These are phyloP conservation scores for Leptoclinus maculatus DNA, from an alignment of 2,797 vertebrate species.

Conservation along the genomic window DNA sequence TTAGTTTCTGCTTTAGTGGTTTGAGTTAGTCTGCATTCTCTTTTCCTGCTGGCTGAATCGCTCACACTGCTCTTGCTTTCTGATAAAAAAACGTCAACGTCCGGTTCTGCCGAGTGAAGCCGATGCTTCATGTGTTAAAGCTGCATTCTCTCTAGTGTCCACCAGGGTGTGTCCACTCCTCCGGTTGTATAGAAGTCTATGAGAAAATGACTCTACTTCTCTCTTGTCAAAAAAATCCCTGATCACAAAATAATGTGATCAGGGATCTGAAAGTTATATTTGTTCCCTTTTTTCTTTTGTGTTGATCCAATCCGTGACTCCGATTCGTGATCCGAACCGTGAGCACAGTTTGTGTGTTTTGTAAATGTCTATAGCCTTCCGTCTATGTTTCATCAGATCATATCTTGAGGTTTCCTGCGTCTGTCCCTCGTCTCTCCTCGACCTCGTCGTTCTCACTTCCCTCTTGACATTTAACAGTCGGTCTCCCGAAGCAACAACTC, in stretches of 20 bases:
- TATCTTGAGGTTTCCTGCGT: not conserved
- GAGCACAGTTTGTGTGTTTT: not conserved
- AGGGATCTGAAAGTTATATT: no score
- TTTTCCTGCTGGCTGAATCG: not conserved
- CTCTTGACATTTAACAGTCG: slow-evolving; percentile 1
- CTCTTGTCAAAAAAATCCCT: no score
- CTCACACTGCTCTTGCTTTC: slow-evolving; percentile 4
- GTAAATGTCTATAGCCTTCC: not conserved
- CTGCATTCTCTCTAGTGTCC: no score
- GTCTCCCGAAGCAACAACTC: slow-evolving; percentile 27
- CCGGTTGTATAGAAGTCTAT: no score
- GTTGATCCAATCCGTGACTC: no score
- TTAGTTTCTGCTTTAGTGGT: not conserved
- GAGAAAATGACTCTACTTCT: no score
- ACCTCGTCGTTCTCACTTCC: slow-evolving; percentile 5
- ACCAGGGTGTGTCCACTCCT: no score
- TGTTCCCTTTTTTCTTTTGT: no score
- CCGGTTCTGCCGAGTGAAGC: no score
- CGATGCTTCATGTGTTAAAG: no score
- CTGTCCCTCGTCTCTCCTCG: not conserved
- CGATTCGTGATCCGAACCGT: no score
- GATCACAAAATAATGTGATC: no score
- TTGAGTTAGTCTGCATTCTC: not conserved
- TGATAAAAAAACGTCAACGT: not conserved
- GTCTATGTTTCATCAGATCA: slow-evolving; percentile 4